Conservation (phyloP, 2,113 vertebrate genomes). For the Oryzias javanicus region DNA sequence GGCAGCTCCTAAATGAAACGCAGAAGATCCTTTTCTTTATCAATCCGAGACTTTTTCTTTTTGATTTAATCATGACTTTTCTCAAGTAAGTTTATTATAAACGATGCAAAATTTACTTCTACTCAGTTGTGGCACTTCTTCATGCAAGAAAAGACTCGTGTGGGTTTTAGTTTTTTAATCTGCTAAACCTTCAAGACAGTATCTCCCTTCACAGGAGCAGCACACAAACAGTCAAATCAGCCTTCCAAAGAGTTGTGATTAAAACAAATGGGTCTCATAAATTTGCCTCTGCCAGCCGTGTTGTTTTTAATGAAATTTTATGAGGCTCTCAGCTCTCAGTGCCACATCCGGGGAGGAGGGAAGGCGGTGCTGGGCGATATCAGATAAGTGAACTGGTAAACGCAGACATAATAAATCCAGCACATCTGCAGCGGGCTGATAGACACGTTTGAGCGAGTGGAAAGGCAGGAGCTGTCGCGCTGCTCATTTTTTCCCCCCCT, state of each 20-base stretch:
- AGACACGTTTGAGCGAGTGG: constrained; percentile 70
- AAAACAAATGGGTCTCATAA: constrained; percentile 93
- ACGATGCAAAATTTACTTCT: no score
- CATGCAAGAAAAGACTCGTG: no score
- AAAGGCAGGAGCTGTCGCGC: constrained; percentile 33
- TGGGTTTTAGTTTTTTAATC: no score
- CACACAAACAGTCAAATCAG: constrained; percentile 78
- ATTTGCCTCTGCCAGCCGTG: constrained; percentile 88
- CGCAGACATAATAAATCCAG: constrained; percentile 96
- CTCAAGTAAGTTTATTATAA: no score
- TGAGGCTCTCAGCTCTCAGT: constrained; percentile 83
- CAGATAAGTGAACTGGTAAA: constrained; percentile 96
- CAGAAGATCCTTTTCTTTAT: constrained; percentile 47
- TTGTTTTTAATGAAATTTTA: constrained; percentile 99
- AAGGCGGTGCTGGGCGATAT: constrained; percentile 77
- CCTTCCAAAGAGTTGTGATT: constrained; percentile 79
- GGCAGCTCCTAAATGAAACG: constrained; percentile 58
- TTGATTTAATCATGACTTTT: no score
- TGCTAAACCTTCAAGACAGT: no score
- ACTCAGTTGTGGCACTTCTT: no score
- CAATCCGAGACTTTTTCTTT: neutral
- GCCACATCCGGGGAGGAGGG: constrained; percentile 42
- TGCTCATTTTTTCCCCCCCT: constrained; percentile 45
- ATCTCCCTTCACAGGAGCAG: constrained; percentile 50
- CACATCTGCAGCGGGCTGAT: constrained; percentile 94